These are phyloP conservation scores for Parapsyche elsis DNA, from an alignment of 1,140 invertebrate species.

Conservation along the genomic window DNA sequence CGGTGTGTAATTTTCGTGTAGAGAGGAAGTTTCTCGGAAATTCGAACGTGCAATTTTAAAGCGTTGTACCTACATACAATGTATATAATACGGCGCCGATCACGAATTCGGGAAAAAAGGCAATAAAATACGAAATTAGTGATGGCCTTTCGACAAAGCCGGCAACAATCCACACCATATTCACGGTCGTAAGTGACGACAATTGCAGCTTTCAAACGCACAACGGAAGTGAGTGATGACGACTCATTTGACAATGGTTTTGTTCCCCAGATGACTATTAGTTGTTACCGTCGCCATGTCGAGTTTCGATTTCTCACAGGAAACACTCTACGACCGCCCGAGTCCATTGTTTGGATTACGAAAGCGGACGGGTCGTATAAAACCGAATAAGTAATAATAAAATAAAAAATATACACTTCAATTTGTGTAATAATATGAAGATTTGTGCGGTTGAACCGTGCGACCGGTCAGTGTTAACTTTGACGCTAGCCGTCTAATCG, in stretches of 20 bases:
- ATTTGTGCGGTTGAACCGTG: too few relatives aligned
- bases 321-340: background rate
- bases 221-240: constrained; percentile 5
- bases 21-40: constrained; percentile 17
- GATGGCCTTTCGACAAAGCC: background rate
- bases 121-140: background rate
- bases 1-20: constrained; percentile 10
- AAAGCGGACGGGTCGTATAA: constrained; percentile 17
- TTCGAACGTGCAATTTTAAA: constrained; percentile 28
- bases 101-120: constrained; percentile 19
- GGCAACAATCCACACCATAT: background rate
- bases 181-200: background rate
- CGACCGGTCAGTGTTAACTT: too few relatives aligned
- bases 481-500: too few relatives aligned
- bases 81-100: constrained; percentile 3
- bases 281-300: background rate
- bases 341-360: constrained; percentile 25
- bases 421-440: too few relatives aligned
- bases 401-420: background rate
- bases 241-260: background rate
- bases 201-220: background rate
- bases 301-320: constrained; percentile 38
- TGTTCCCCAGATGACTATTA: background rate
- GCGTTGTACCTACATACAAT: too few relatives aligned
- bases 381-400: background rate